Evolutionary conservation across 2,797 vertebrate species (phyloP), one percentile per base, ranked within the genome.

Genomic region (Alosa sapidissima): DNA sequence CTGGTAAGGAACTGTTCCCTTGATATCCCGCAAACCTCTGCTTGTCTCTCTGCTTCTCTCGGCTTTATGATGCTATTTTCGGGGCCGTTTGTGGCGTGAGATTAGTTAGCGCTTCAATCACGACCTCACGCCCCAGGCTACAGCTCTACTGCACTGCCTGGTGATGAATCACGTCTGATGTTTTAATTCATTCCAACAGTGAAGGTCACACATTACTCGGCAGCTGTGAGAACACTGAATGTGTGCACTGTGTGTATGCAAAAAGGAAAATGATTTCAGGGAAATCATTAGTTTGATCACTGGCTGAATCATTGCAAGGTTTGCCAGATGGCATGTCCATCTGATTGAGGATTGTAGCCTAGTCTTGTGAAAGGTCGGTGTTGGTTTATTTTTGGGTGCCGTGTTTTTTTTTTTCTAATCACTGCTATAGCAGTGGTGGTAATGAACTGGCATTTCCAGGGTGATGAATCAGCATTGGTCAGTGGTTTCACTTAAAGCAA

Each of bases 81-180:
- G 36, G 72, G 72, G 36, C 72, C 16, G 72, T 21, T 47, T 47
- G 36, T 78, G 72, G 72, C 72, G 19, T 78, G 72, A 78, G 72
- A 78, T 78, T 78, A 78, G 36, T 47, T 78, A 78, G 72, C 16
- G 72, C 72, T 47, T 78, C 72, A 41, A 78, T 78, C 72, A 78
- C 36, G 72, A 13, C 72, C 28, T 21, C 13, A 0, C 28, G 72
- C 72, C 41, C 19, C 36, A 8, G 72, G 72, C 72, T 19, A 47
- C 36, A 47, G 72, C 41, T 1, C 16, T 45, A 36, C 36, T 78
- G 36, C 6, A 0, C 36, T n/a, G 72, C 41, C 72, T 78, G 36
- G 21, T 47, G 41, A 78, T 47, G 41, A 47, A 78, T 47, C 72
- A 78, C 10, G 19, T 36, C 72, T 78, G 72, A 78, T 78, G 72